Percentiles rank a stretch among this genome's conserved stretches.
Conservation (phyloP, 2,113 vertebrate genomes). For the Azemiops feae region DNA sequence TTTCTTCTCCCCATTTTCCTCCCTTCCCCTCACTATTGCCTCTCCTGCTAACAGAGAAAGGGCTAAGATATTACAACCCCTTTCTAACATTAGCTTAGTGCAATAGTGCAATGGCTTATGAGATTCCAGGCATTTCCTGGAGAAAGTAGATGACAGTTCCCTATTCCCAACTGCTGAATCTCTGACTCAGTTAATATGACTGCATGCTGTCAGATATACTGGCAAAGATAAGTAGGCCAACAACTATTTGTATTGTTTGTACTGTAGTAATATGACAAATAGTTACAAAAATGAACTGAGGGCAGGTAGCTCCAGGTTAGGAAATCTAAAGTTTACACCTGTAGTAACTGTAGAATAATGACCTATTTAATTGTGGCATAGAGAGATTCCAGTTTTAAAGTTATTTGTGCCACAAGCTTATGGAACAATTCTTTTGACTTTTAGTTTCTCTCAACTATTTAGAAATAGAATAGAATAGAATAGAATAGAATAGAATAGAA, state of each 20-base stretch:
- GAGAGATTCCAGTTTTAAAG: neutral
- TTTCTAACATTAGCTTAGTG: neutral
- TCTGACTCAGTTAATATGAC: neutral
- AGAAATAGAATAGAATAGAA: too few relatives aligned
- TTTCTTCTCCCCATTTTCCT: neutral
- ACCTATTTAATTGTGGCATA: neutral
- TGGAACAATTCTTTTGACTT: neutral
- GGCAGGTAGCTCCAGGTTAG: neutral
- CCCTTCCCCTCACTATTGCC: neutral
- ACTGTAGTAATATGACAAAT: neutral
- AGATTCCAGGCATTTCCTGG: neutral
- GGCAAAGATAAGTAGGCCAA: neutral
- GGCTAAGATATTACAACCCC: neutral
- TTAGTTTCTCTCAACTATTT: neutral
- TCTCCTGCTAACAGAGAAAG: neutral
- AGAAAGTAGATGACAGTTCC: neutral
- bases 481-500: too few relatives aligned
- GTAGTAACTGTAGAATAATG: neutral
- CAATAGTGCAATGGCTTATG: neutral
- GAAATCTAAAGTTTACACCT: neutral
- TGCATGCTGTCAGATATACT: neutral
- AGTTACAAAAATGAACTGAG: neutral
- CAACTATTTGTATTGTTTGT: neutral
- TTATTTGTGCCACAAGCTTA: neutral
- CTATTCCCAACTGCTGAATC: neutral